A percentile compares a stretch with the other conserved stretches of the same genome.
These are phyloP conservation scores for Psylliodes chrysocephalus DNA, from an alignment of 2,888 invertebrate genomes.

Conservation along the genomic window DNA sequence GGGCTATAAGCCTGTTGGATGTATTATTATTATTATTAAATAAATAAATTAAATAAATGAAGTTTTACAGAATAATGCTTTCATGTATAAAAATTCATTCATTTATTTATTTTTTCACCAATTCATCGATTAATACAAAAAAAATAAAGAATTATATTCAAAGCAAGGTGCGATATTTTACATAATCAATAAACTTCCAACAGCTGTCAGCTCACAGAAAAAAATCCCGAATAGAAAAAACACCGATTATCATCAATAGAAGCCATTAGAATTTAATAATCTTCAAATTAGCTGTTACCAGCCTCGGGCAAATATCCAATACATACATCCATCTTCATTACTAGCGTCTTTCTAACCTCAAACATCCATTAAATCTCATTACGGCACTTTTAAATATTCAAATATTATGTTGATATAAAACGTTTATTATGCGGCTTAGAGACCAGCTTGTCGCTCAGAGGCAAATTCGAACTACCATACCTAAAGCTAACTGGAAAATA, in stretches of 20 bases:
- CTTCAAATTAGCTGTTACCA: not conserved
- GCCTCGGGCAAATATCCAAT: not conserved
- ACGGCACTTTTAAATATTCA: conserved; percentile 55
- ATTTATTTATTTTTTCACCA: too few species aligned
- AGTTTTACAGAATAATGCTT: too few species aligned
- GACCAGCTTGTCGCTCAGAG: too few species aligned
- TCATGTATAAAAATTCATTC: too few species aligned
- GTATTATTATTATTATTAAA: too few species aligned
- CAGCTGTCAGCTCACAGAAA: not conserved
- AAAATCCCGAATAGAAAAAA: not conserved
- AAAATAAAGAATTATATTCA: too few species aligned
- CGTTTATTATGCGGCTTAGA: too few species aligned
- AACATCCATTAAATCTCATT: conserved; percentile 57
- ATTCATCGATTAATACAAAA: too few species aligned
- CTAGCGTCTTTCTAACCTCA: conserved; percentile 35
- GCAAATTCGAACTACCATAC: too few species aligned
- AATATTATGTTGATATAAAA: conserved; percentile 56
- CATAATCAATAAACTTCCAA: not conserved
- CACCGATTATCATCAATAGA: not conserved
- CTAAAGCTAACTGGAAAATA: too few species aligned
- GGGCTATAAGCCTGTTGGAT: too few species aligned
- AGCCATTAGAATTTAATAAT: conserved; percentile 2
- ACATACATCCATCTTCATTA: conserved; percentile 29
- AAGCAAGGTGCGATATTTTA: not conserved
- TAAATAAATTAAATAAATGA: too few species aligned